phyloP scores from a whole-genome alignment of 2,113 vertebrate species.

The Orycteropus afer region DNA sequence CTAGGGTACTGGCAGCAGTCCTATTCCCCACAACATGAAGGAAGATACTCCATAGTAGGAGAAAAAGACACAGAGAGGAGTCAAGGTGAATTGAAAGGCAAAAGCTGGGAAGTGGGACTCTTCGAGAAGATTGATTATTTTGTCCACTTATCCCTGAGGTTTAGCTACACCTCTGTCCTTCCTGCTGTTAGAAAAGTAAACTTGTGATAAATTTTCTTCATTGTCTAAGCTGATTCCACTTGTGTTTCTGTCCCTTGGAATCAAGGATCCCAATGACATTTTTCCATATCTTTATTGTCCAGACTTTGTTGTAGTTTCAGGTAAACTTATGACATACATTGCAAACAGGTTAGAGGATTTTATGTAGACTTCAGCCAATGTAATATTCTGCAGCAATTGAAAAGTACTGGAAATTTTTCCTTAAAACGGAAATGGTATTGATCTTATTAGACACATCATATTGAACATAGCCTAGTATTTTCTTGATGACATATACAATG shows the following conservation, averaged over 20 bases:
- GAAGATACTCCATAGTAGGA: not conserved
- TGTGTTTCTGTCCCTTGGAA: conserved; percentile 24
- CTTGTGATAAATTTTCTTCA: not conserved
- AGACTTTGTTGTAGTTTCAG: not conserved
- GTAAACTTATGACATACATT: not conserved
- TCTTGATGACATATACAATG: not conserved
- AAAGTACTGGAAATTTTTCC: not conserved
- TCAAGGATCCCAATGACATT: not conserved
- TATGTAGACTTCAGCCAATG: not conserved
- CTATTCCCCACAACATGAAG: not conserved
- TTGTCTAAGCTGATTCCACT: not conserved
- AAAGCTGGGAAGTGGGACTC: not conserved
- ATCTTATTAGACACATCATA: not conserved
- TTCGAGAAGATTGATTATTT: not conserved
- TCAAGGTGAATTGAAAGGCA: not conserved
- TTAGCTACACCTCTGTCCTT: not conserved
- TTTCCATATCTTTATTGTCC: not conserved
- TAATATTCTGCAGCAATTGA: not conserved
- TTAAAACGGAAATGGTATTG: not conserved
- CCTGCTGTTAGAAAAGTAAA: not conserved
- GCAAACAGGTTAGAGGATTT: not conserved
- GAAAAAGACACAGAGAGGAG: not conserved
- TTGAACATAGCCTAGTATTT: not conserved
- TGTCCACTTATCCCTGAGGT: not conserved
- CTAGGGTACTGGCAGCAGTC: not conserved